phyloP scores from a whole-genome alignment of 2,888 invertebrate genomes.

The Drosophila robusta region DNA sequence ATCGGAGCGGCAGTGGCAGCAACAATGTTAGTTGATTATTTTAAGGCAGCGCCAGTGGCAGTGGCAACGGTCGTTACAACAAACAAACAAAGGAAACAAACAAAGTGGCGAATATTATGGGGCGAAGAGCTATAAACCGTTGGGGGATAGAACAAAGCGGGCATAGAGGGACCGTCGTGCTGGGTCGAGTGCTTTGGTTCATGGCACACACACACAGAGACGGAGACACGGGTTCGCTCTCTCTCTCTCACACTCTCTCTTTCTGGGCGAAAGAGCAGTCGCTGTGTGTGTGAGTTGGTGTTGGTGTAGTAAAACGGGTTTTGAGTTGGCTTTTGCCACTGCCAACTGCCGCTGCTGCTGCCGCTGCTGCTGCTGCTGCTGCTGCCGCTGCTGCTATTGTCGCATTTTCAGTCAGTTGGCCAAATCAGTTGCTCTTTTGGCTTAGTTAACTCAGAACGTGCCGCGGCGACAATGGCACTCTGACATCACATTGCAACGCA shows the following conservation, averaged over 20 bases:
- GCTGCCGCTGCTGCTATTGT: constrained; percentile 50
- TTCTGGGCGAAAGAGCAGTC: constrained; percentile 10
- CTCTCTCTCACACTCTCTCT: constrained; percentile 11
- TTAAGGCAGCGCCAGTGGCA: constrained; percentile 18
- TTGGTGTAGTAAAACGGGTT: constrained; percentile 72
- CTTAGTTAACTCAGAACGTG: constrained; percentile 79
- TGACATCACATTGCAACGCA: constrained; percentile 50
- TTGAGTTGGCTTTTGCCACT: constrained; percentile 71
- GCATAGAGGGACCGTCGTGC: constrained; percentile 27
- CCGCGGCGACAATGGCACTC: constrained; percentile 62
- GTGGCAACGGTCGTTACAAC: constrained; percentile 67
- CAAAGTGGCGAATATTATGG: constrained; percentile 59
- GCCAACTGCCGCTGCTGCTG: constrained; percentile 23
- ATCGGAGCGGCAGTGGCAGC: constrained; percentile 32
- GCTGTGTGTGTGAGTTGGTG: constrained; percentile 25
- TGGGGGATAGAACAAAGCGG: constrained; percentile 23
- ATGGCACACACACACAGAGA: constrained; percentile 22
- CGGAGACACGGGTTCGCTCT: constrained; percentile 7
- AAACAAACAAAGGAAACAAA: constrained; percentile 78
- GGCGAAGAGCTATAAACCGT: constrained; percentile 43
- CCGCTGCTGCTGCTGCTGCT: constrained; percentile 27
- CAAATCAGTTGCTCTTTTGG: constrained; percentile 81
- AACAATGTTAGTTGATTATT: constrained; percentile 44
- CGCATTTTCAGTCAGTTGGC: constrained; percentile 74
- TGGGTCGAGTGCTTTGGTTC: constrained; percentile 76